phyloP scores from a whole-genome alignment of 2,797 vertebrate genomes.

The Myotis findleyi region DNA sequence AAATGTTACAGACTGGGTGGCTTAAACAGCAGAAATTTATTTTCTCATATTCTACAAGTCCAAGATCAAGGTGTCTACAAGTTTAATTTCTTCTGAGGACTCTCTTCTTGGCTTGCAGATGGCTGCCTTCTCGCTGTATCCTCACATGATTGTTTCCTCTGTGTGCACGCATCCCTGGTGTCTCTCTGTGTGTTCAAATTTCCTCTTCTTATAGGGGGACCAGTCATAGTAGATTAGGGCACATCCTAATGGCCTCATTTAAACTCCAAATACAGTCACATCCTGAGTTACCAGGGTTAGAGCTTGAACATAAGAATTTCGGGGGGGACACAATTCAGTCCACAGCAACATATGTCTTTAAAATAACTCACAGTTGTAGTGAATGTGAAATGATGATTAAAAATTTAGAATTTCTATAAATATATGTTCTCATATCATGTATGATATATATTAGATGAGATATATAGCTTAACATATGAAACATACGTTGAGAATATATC shows the following conservation, averaged over 20 bases:
- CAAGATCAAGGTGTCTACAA: background rate
- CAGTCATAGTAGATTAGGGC: background rate
- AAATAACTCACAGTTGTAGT: conserved; percentile 38
- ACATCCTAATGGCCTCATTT: background rate
- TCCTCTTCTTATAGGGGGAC: background rate
- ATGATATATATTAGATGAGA: background rate
- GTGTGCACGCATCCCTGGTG: background rate
- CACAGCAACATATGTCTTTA: background rate
- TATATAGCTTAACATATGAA: background rate
- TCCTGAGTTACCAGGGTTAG: background rate
- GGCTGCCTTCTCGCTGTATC: background rate
- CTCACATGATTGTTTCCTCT: background rate
- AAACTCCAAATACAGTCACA: background rate
- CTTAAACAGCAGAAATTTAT: background rate
- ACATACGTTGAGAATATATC: background rate
- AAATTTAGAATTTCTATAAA: conserved; percentile 60
- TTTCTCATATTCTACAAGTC: background rate
- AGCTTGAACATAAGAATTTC: background rate
- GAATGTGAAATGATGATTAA: conserved; percentile 33
- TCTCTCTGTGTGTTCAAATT: background rate
- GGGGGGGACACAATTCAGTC: background rate
- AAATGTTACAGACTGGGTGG: background rate
- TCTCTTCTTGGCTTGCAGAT: background rate
- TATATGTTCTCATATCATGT: background rate
- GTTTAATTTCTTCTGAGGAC: background rate